These are phyloP conservation scores for Sigmodon hispidus DNA, from an alignment of 2,113 vertebrate species.

Conservation along the genomic window DNA sequence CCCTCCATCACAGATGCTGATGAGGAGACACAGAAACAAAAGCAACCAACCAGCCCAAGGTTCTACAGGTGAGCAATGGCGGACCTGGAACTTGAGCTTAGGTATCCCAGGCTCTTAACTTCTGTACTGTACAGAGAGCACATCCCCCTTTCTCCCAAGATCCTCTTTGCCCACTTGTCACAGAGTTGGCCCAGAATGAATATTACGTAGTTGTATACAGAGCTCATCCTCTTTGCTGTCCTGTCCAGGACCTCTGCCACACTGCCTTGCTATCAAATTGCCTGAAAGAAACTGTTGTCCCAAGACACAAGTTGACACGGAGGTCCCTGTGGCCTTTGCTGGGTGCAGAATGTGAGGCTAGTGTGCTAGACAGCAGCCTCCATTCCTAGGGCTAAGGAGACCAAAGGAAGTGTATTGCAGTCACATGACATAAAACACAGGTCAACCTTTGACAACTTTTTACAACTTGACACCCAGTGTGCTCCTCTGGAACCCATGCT, in stretches of 20 bases:
- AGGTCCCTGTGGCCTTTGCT: not conserved
- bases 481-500: not conserved
- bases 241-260: not conserved
- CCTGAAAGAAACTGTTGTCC: not conserved
- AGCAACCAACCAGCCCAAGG: not conserved
- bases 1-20: not conserved
- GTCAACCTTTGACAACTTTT: not conserved
- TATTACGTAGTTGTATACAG: not conserved
- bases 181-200: not conserved
- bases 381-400: not conserved
- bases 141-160: not conserved
- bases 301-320: not conserved
- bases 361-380: rapidly evolving
- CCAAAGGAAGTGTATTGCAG: not conserved
- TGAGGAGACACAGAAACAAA: not conserved
- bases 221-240: not conserved
- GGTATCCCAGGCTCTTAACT: not conserved
- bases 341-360: not conserved
- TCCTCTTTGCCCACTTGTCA: not conserved
- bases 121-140: not conserved
- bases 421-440: not conserved
- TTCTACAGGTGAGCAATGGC: not conserved
- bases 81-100: not conserved
- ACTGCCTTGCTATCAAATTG: not conserved
- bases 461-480: constrained; percentile 42